These are phyloP conservation scores for Nephila pilipes DNA, from an alignment of 1,140 invertebrate species.

Conservation along the genomic window DNA sequence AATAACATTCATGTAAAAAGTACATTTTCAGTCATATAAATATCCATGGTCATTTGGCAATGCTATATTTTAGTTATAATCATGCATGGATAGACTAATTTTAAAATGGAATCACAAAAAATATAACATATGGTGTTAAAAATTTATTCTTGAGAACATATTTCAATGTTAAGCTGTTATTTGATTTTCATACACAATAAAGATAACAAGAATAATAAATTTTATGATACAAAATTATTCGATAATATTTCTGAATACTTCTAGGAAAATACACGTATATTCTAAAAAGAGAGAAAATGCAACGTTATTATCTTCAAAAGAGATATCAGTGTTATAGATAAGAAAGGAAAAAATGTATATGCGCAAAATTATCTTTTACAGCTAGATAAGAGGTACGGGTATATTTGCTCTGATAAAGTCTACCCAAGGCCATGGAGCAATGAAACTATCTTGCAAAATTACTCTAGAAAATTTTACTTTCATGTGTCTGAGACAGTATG, in stretches of 20 bases:
- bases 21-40: too few relatives aligned
- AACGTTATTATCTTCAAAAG: neutral
- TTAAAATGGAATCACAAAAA: too few relatives aligned
- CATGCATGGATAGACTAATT: too few relatives aligned
- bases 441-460: conserved; percentile 34
- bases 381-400: conserved; percentile 18
- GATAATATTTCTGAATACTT: neutral
- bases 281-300: neutral
- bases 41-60: too few relatives aligned
- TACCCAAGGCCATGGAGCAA: conserved; percentile 8
- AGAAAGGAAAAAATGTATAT: conserved; percentile 3
- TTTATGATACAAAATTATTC: neutral
- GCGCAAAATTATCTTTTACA: conserved; percentile 49
- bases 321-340: conserved; percentile 17
- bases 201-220: neutral
- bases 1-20: too few relatives aligned
- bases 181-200: too few relatives aligned
- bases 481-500: neutral
- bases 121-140: too few relatives aligned
- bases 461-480: conserved; percentile 38
- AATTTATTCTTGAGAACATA: too few relatives aligned
- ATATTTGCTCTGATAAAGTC: conserved; percentile 43
- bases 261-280: neutral
- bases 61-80: too few relatives aligned
- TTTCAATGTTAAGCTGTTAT: too few relatives aligned